phyloP scores from a whole-genome alignment of 2,797 vertebrate genomes.

The Liasis olivaceus region DNA sequence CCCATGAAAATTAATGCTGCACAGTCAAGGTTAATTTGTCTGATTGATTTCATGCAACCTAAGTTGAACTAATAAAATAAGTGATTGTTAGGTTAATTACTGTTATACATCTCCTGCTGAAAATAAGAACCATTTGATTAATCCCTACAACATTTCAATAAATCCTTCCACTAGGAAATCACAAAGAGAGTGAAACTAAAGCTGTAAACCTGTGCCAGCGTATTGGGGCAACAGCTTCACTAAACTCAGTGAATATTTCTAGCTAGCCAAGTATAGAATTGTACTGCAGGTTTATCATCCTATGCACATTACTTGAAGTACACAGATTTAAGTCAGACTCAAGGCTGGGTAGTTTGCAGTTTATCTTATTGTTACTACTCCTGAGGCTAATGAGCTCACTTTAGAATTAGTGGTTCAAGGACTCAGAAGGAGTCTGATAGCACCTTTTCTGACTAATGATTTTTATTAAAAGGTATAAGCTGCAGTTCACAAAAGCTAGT shows the following conservation, averaged over 20 bases:
- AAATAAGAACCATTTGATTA: background rate
- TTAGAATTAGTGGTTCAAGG: background rate
- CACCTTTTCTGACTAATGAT: background rate
- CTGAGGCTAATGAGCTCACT: background rate
- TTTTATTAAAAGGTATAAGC: background rate
- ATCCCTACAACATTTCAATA: background rate
- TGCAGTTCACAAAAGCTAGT: background rate
- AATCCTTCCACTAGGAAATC: background rate
- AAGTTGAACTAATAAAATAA: background rate
- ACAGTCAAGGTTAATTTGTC: background rate
- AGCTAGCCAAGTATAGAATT: background rate
- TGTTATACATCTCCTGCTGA: background rate
- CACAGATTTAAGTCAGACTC: background rate
- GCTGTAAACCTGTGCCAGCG: background rate
- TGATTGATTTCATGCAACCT: background rate
- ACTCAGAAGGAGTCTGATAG: background rate
- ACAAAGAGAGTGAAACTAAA: background rate
- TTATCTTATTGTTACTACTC: background rate
- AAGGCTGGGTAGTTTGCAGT: background rate
- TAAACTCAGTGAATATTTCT: background rate
- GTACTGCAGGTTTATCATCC: background rate
- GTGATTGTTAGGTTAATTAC: no score
- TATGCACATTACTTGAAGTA: background rate
- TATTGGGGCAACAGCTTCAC: background rate
- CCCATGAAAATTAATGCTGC: background rate